A percentile compares a stretch with the other conserved stretches of the same genome.
phyloP scores from a whole-genome alignment of 2,797 vertebrate species.

The Psittacula echo region DNA sequence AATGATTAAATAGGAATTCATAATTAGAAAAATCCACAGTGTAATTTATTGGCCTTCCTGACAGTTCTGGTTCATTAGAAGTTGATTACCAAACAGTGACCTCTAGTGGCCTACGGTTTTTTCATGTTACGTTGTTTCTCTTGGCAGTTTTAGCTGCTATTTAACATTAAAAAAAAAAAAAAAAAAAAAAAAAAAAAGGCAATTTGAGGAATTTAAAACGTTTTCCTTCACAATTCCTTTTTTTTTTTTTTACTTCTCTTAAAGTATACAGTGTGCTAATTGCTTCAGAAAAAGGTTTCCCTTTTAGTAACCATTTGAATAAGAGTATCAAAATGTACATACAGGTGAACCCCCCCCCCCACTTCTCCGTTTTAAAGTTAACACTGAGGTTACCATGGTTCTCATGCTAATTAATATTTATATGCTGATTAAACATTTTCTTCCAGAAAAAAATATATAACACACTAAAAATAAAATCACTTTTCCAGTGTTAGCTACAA shows the following conservation, averaged over 20 bases:
- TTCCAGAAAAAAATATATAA: neutral
- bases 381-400: neutral
- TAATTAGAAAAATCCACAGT: conserved; percentile 92
- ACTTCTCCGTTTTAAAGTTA: neutral
- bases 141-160: neutral
- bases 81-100: conserved; percentile 93
- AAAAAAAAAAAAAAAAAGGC: neutral
- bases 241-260: neutral
- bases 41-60: conserved; percentile 90
- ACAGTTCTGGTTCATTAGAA: conserved; percentile 92
- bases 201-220: conserved; percentile 20
- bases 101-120: conserved; percentile 85
- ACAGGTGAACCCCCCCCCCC: fast-evolving
- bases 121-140: conserved; percentile 31
- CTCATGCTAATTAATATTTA: neutral
- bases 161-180: neutral
- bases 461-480: neutral
- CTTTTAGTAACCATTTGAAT: neutral
- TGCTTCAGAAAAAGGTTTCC: conserved; percentile 7
- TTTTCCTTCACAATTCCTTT: neutral
- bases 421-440: neutral
- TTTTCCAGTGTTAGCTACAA: neutral
- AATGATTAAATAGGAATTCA: conserved; percentile 96
- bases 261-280: neutral
- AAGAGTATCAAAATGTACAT: neutral